Conservation (phyloP, 2,888 invertebrate species). For the Caenorhabditis sulstoni region DNA sequence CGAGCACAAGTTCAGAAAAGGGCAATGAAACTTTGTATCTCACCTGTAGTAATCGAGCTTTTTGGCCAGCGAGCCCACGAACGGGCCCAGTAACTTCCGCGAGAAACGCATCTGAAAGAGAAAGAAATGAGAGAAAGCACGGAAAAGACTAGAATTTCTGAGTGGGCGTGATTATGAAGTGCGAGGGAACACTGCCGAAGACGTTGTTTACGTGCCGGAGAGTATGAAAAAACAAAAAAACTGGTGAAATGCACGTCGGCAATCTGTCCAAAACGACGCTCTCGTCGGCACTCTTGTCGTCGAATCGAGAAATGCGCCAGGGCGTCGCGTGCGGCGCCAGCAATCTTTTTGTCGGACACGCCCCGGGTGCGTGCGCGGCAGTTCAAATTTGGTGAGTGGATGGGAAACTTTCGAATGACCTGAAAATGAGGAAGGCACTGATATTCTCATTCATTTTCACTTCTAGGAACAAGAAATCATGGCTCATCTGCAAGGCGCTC, state of each 20-base stretch:
- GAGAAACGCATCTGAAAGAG: slow-evolving; percentile 71
- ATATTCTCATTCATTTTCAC: too few relatives aligned
- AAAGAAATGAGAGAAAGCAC: not conserved
- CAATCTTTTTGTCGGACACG: not conserved
- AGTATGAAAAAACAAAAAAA: slow-evolving; percentile 22
- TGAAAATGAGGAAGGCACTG: too few relatives aligned
- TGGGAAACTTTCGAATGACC: not conserved
- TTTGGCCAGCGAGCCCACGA: slow-evolving; percentile 74
- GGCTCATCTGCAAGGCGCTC: too few relatives aligned
- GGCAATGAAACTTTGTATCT: not conserved
- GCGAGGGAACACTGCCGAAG: slow-evolving; percentile 7
- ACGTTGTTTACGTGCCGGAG: slow-evolving; percentile 27
- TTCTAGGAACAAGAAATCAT: too few relatives aligned
- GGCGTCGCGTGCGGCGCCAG: slow-evolving; percentile 12
- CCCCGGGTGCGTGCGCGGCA: slow-evolving; percentile 20
- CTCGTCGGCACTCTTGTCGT: slow-evolving; percentile 21
- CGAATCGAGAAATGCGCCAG: slow-evolving; percentile 30
- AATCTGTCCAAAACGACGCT: slow-evolving; percentile 15
- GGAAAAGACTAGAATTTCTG: slow-evolving; percentile 7
- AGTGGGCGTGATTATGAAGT: slow-evolving; percentile 21
- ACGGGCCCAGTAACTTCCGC: slow-evolving; percentile 73
- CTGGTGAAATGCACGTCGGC: slow-evolving; percentile 42
- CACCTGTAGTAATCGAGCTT: slow-evolving; percentile 79
- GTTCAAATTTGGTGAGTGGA: slow-evolving; percentile 8
- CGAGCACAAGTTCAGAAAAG: not conserved